Percentiles rank a stretch among this genome's conserved stretches.
phyloP scores from a whole-genome alignment of 1,140 invertebrate species.

The Archivesica marissinica region DNA sequence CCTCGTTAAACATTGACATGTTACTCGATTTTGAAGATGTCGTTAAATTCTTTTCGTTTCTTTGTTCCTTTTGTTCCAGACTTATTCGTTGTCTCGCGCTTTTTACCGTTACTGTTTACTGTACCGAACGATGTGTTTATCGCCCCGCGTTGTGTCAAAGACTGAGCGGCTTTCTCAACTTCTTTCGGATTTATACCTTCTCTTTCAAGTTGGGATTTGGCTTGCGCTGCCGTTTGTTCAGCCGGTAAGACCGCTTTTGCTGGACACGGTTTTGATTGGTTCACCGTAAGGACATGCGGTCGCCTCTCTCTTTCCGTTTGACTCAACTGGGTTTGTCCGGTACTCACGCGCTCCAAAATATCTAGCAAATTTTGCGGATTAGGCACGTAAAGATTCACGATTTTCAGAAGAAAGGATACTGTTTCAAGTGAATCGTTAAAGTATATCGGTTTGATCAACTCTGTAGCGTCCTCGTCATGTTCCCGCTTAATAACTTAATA shows the following conservation, averaged over 20 bases:
- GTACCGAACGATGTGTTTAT: neutral
- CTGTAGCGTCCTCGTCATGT: too few species aligned
- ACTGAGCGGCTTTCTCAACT: conserved; percentile 5
- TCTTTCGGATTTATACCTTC: conserved; percentile 14
- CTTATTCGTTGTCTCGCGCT: neutral
- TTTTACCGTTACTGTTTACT: neutral
- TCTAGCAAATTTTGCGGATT: conserved; percentile 53
- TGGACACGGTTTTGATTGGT: neutral
- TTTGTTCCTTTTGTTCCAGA: neutral
- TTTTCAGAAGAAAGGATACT: conserved; percentile 11
- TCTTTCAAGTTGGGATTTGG: conserved; percentile 25
- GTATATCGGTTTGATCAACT: too few species aligned
- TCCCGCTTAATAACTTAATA: conserved; percentile 27
- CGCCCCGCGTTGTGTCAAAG: neutral
- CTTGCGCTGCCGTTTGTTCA: conserved; percentile 20
- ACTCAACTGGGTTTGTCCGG: neutral
- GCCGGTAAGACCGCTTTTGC: conserved; percentile 14
- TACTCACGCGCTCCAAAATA: conserved; percentile 39
- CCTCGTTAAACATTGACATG: conserved; percentile 25
- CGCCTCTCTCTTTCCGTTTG: conserved; percentile 3
- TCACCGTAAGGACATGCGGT: neutral
- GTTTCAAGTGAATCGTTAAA: conserved; percentile 32
- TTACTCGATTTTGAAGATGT: conserved; percentile 26
- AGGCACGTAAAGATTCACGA: conserved; percentile 45
- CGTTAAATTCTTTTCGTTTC: neutral